Base-by-base conservation (phyloP, 2,797 vertebrate genomes). In the Mormyrus hasselquistii region DNA sequence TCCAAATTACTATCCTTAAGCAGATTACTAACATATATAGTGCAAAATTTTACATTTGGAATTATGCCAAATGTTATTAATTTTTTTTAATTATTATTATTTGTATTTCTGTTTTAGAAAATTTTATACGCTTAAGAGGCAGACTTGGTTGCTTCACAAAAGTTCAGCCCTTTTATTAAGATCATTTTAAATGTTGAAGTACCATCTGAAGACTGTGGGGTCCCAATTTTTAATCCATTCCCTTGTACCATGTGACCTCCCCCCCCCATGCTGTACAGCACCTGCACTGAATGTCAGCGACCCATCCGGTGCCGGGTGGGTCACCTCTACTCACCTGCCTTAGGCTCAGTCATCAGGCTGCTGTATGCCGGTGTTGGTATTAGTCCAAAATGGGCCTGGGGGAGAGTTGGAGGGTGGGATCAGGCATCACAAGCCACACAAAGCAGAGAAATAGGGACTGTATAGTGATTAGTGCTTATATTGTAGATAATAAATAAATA, bases 311-410 rank as follows among this genome's bases (percentile, higher is more conserved):
- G 29, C 69, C 52, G 12, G 8, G 76, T 19, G 22, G 89, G 47
- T 29, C 53, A 47, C 88, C 84, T 88, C 90, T 92, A 90, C 92
- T 93, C 93, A 94, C 93, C 47, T 94, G 94, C 94, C 94, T 94
- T 94, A 93, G 90, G 88, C 88, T 57, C 44, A 85, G 47, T 16
- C 10, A 0, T 25, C n/a, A 50, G n/a, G 49, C 82, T 57, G 62
- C 12, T 25, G 83, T 47, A 52, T 2, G 29, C 65, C 65, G 86
- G 49, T 34, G 53, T 47, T n/a, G 55, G 55, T 25, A 41, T 2
- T 2, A 19, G 49, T 84, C 53, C 38, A 47, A 53, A 86, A 57
- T 52, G 25, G 25, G 49, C 50, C 50, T 86, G 49, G 22, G 25
- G 44, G 22, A 50, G 12, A 85, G 41, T 44, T n/a, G 41, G 10